Base-by-base conservation (phyloP, 2,797 vertebrate genomes). In the Phrynocephalus guinanensis region DNA sequence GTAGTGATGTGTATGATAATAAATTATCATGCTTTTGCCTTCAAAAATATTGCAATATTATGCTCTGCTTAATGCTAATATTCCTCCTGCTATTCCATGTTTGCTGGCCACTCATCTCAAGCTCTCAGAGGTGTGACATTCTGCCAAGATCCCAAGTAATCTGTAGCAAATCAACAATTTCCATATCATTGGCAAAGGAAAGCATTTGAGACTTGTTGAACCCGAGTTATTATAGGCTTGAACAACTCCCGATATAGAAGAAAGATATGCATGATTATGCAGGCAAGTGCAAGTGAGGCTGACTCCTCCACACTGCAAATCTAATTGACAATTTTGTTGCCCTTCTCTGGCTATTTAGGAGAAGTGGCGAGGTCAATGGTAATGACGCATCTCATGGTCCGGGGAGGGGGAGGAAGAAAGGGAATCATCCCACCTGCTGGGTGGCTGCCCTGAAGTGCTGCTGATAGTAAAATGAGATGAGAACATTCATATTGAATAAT, bases 301-400 rank as follows among this genome's bases (percentile, higher is more conserved):
- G 93, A 96, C 88, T 79, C 82, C 91, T 90, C 90, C 91, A 92
- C 95, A 91, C 91, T 56, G 80, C 90, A 95, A 96, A 95, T 95
- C 95, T 96, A 96, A 97, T 96, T 96, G 96, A 97, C 96, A 96
- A 97, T 96, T 96, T 93, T 95, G 95, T 95, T 96, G 95, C 95
- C 96, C 96, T 97, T 97, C 96, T 97, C 91, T 68, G 85, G 94
- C 95, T 96, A 91, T 96, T 96, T 96, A 96, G 95, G 93, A 95
- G 95, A 95, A 95, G 94, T 96, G 94, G 95, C 90, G 95, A 96
- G 96, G 96, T 97, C 96, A 97, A 87, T 90, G 93, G 89, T 95
- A 96, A 95, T 92, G 96, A 96, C 93, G 96, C 89, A 90, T 96
- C 94, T 96, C 93, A 52, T 60, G 94, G 95, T 87, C 94, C 15